These are phyloP conservation scores for Cossypha niveicapilla DNA, from an alignment of 2,797 vertebrate genomes.

Conservation along the genomic window DNA sequence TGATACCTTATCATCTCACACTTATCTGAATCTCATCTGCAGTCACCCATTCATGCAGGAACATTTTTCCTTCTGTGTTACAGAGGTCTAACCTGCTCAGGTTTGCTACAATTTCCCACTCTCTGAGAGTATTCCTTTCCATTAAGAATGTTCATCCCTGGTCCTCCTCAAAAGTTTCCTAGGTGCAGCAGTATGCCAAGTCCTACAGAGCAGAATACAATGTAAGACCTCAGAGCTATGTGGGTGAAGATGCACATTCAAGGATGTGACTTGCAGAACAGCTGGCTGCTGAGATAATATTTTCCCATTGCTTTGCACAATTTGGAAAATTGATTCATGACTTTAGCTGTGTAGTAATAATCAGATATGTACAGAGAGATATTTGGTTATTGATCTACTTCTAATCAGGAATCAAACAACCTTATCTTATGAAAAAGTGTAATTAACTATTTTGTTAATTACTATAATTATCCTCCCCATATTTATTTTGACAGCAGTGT, in stretches of 20 bases:
- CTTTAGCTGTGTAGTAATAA: slow-evolving; percentile 21
- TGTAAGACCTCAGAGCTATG: background rate
- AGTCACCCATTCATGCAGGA: background rate
- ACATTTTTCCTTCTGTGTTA: background rate
- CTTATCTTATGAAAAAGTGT: slow-evolving; percentile 70
- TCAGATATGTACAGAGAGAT: slow-evolving; percentile 25
- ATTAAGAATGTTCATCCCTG: background rate
- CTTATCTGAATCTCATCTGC: background rate
- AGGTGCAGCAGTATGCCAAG: background rate
- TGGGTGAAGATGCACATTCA: background rate
- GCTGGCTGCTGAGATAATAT: background rate
- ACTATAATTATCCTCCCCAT: slow-evolving; percentile 68
- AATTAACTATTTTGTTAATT: slow-evolving; percentile 78
- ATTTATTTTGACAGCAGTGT: slow-evolving; percentile 74
- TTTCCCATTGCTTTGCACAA: background rate
- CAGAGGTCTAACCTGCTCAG: background rate
- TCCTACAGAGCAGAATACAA: background rate
- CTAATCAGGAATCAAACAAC: slow-evolving; percentile 73
- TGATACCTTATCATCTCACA: background rate
- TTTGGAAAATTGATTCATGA: slow-evolving; percentile 2
- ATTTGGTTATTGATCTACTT: slow-evolving; percentile 68
- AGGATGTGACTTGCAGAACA: background rate
- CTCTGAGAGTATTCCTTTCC: background rate
- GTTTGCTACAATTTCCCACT: background rate
- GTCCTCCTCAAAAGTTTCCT: background rate